These are phyloP conservation scores for Phoeniculus purpureus DNA, from an alignment of 2,797 vertebrate species.

Conservation along the genomic window DNA sequence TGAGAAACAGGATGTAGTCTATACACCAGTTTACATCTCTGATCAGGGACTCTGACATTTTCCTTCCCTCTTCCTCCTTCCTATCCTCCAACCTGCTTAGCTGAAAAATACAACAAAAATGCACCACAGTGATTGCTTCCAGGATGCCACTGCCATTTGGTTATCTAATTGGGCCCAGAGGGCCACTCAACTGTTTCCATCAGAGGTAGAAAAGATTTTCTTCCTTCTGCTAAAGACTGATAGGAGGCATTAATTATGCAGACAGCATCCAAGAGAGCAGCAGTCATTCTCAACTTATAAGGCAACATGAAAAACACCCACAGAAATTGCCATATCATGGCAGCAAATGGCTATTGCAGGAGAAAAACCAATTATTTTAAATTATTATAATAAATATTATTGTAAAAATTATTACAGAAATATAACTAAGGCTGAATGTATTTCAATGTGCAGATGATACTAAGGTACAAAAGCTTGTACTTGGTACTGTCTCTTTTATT, in stretches of 20 bases:
- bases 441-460: neutral
- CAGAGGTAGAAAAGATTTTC: constrained; percentile 42
- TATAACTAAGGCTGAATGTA: neutral
- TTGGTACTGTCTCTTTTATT: neutral
- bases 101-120: constrained; percentile 36
- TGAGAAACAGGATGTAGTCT: constrained; percentile 16
- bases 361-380: neutral
- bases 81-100: neutral
- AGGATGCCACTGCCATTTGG: constrained; percentile 49
- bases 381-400: too few relatives aligned
- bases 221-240: constrained; percentile 43
- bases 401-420: neutral
- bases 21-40: constrained; percentile 21
- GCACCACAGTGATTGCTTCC: constrained; percentile 19
- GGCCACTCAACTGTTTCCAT: constrained; percentile 48
- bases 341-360: neutral
- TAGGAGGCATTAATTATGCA: constrained; percentile 35
- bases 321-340: neutral
- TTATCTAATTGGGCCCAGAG: constrained; percentile 61
- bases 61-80: constrained; percentile 1
- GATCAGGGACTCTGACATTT: constrained; percentile 20
- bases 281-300: constrained; percentile 12
- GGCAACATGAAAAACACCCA: constrained; percentile 35
- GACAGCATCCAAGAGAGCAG: neutral
- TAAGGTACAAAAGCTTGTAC: neutral